phyloP scores from a whole-genome alignment of 2,797 vertebrate genomes.

The Catamblyrhynchus diadema region DNA sequence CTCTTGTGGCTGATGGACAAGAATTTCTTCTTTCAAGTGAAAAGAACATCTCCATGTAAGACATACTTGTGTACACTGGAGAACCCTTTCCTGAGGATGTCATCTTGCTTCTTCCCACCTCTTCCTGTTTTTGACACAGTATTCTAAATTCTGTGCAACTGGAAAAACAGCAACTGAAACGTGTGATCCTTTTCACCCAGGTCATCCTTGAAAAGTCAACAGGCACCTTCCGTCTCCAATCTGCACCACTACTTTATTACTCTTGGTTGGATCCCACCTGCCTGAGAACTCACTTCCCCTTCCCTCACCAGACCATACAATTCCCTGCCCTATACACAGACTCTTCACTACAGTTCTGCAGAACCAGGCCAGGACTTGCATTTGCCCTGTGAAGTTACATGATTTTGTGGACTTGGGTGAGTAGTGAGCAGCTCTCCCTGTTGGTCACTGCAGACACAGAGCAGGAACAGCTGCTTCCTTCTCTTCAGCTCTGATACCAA shows the following conservation, averaged over 20 bases:
- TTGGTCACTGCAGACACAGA: neutral
- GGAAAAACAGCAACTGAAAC: neutral
- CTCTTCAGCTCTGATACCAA: neutral
- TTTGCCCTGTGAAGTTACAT: neutral
- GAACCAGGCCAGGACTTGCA: neutral
- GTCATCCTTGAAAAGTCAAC: neutral
- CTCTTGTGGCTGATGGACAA: neutral
- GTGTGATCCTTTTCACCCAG: neutral
- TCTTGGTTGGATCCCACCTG: neutral
- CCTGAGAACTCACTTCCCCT: accelerated
- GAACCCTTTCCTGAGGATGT: neutral
- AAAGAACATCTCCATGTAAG: neutral
- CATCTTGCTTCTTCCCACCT: neutral
- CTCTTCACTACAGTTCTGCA: neutral
- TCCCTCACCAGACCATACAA: neutral
- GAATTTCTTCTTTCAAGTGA: neutral
- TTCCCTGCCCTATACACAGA: neutral
- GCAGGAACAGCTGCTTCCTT: neutral
- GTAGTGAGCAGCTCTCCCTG: accelerated
- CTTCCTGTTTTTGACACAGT: neutral
- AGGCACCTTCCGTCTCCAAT: neutral
- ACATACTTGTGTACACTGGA: neutral
- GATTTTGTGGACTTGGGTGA: neutral
- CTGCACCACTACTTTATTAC: accelerated
- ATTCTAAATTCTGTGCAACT: neutral